phyloP scores from a whole-genome alignment of 92 coral and sea anemone genomes.

The Epizoanthus rinbou region DNA sequence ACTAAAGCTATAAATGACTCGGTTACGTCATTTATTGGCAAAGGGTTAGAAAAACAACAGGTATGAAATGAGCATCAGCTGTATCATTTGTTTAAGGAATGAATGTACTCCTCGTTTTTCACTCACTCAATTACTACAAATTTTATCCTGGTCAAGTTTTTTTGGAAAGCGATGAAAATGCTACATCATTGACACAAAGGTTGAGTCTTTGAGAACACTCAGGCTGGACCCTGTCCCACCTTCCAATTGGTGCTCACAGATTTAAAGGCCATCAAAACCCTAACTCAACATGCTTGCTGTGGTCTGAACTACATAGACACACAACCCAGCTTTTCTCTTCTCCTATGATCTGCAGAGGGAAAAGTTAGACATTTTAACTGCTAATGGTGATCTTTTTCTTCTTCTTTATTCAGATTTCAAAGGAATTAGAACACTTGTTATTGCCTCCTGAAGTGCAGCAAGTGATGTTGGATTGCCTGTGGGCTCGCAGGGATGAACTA shows the following conservation, averaged over 20 bases:
- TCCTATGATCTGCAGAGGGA: too few relatives aligned
- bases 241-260: background rate
- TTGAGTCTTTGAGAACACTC: too few relatives aligned
- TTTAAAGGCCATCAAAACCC: background rate
- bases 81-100: background rate
- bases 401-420: constrained; percentile 58
- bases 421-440: constrained; percentile 71
- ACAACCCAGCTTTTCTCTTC: too few relatives aligned
- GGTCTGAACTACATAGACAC: too few relatives aligned
- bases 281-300: too few relatives aligned
- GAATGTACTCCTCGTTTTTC: background rate
- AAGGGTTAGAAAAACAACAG: constrained; percentile 73
- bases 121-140: too few relatives aligned
- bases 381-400: background rate
- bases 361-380: too few relatives aligned
- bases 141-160: too few relatives aligned
- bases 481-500: constrained; percentile 88
- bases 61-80: constrained; percentile 27
- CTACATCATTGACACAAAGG: too few relatives aligned
- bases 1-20: constrained; percentile 48
- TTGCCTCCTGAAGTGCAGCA: constrained; percentile 80
- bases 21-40: constrained; percentile 62
- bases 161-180: too few relatives aligned
- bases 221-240: too few relatives aligned
- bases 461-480: constrained; percentile 72